Evolutionary conservation across 2,888 invertebrate genomes (phyloP).

Genomic region (Chorisops tibialis): DNA sequence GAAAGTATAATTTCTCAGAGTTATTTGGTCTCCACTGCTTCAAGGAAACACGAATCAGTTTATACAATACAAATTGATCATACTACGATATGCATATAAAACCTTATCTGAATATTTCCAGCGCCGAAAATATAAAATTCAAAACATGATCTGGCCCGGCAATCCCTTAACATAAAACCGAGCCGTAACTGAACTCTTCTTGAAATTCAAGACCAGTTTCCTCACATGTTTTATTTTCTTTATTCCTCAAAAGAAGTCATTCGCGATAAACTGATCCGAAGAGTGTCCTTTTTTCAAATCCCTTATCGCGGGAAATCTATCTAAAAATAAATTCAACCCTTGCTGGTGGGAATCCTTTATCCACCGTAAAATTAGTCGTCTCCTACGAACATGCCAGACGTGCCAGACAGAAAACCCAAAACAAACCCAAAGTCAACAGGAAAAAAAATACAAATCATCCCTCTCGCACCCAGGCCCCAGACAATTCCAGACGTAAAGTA

Average conservation of each 20-base stretch:
- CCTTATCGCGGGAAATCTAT: not conserved
- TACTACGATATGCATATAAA: too few species aligned
- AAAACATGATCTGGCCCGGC: too few species aligned
- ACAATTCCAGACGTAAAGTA: constrained; percentile 20
- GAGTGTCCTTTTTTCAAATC: constrained; percentile 13
- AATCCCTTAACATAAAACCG: too few species aligned
- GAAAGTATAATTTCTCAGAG: too few species aligned
- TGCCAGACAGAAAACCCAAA: constrained; percentile 2
- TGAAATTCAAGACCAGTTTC: constrained; percentile 11
- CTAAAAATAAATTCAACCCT: constrained; percentile 24
- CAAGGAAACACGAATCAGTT: too few species aligned
- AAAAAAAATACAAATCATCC: constrained; percentile 1
- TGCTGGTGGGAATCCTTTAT: constrained; percentile 12
- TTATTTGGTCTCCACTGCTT: too few species aligned
- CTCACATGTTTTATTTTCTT: not conserved
- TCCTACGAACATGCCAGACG: not conserved
- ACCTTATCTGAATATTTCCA: too few species aligned
- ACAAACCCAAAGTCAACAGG: not conserved
- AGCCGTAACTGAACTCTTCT: not conserved
- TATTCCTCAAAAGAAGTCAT: not conserved
- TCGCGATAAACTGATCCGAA: not conserved
- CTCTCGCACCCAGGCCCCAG: not conserved
- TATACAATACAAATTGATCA: too few species aligned
- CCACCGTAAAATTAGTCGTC: not conserved
- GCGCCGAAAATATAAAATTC: too few species aligned